Evolutionary conservation across 2,113 vertebrate species (phyloP).

Genomic region (Thunnus thynnus): DNA sequence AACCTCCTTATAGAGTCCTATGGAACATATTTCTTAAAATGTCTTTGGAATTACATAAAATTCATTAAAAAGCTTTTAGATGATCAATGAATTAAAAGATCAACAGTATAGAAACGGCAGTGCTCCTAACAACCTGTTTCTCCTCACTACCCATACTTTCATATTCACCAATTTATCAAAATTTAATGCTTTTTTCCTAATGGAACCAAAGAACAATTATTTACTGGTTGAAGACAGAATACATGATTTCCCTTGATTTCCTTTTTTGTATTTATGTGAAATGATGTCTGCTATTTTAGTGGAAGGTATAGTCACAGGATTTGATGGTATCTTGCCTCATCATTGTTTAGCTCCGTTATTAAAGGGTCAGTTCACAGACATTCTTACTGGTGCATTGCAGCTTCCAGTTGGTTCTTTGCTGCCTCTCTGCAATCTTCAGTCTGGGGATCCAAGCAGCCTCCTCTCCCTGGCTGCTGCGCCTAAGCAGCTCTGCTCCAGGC

Average conservation of each 20-base stretch:
- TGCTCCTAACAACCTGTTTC: not conserved
- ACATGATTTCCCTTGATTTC: too few relatives aligned
- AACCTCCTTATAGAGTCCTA: too few relatives aligned
- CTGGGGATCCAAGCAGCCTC: constrained; percentile 56
- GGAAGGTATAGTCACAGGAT: not conserved
- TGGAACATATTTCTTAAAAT: too few relatives aligned
- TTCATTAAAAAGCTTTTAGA: not conserved
- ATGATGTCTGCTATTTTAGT: not conserved
- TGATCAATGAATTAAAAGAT: not conserved
- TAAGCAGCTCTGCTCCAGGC: constrained; percentile 20
- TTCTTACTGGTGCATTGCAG: constrained; percentile 77
- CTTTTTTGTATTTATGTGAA: not conserved
- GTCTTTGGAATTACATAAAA: too few relatives aligned
- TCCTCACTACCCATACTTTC: not conserved
- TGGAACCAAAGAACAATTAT: too few relatives aligned
- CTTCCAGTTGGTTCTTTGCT: constrained; percentile 24
- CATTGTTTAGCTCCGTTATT: not conserved
- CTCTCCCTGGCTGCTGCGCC: constrained; percentile 56
- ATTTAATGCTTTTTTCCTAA: too few relatives aligned
- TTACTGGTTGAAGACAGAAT: too few relatives aligned
- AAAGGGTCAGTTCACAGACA: not conserved
- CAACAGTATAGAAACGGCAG: not conserved
- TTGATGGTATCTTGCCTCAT: not conserved
- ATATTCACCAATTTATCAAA: too few relatives aligned
- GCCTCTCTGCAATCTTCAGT: constrained; percentile 51